phyloP scores from a whole-genome alignment of 2,797 vertebrate species.

The Natrix natrix region DNA sequence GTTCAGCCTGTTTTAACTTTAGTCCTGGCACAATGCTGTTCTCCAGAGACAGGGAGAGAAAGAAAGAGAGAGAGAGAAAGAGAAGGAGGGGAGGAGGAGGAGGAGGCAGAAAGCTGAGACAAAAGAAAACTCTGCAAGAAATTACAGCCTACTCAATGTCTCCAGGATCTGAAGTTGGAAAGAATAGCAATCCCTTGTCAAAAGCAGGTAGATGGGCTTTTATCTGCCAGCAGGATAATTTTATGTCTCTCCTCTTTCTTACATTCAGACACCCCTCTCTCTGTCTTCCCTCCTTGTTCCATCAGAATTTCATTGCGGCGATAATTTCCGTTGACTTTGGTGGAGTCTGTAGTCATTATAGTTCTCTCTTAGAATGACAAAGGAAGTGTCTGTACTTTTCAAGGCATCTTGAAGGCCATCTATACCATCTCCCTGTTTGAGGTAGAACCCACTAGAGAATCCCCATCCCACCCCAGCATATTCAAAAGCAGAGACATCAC shows the following conservation, averaged over 20 bases:
- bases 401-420: background rate
- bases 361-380: background rate
- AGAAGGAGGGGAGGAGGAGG: conserved; percentile 32
- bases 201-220: conserved; percentile 71
- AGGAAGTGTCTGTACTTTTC: background rate
- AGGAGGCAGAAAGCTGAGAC: conserved; percentile 29
- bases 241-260: conserved; percentile 50
- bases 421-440: background rate
- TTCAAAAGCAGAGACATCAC: background rate
- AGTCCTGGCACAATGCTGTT: conserved; percentile 61
- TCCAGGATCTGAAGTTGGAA: conserved; percentile 69
- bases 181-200: conserved; percentile 68
- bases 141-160: conserved; percentile 75
- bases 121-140: conserved; percentile 67
- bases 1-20: conserved; percentile 69
- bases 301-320: background rate
- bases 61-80: conserved; percentile 13
- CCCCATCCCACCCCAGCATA: background rate
- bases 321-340: background rate
- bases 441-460: background rate
- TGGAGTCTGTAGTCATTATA: background rate
- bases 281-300: no score
- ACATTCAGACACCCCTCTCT: background rate
- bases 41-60: conserved; percentile 42
- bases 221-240: conserved; percentile 69